phyloP scores from a whole-genome alignment of 1,140 invertebrate species.

The Anoplophora glabripennis region DNA sequence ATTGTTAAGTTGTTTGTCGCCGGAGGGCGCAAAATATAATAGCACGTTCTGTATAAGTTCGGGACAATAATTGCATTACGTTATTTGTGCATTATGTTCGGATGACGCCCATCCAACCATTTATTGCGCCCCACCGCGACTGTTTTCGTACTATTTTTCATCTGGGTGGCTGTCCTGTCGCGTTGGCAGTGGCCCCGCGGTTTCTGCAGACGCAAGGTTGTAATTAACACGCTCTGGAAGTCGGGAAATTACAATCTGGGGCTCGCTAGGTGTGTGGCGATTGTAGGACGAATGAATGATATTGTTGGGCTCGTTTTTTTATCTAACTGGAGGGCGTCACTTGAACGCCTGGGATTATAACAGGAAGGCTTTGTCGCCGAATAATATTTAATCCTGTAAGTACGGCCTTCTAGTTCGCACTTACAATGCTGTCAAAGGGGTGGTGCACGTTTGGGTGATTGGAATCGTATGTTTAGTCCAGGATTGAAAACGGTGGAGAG shows the following conservation, averaged over 20 bases:
- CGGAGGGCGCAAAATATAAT: slow-evolving; percentile 10
- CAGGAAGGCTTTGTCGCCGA: slow-evolving; percentile 6
- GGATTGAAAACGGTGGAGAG: no score
- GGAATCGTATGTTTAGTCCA: no score
- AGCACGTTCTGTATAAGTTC: slow-evolving; percentile 8
- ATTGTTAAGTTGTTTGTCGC: background rate
- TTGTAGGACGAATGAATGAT: background rate
- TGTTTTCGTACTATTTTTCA: background rate
- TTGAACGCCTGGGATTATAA: background rate
- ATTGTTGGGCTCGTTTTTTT: background rate
- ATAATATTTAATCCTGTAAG: slow-evolving; percentile 16
- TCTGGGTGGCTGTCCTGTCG: background rate
- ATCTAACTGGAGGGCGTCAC: no score
- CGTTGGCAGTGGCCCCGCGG: slow-evolving; percentile 4
- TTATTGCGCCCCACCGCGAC: slow-evolving; percentile 1
- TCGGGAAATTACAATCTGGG: slow-evolving; percentile 1
- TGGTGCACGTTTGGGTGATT: no score
- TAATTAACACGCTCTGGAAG: slow-evolving; percentile 18
- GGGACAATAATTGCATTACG: slow-evolving; percentile 17
- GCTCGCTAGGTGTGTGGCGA: background rate
- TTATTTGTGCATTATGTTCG: slow-evolving; percentile 3
- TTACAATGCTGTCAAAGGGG: background rate
- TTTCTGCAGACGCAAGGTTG: slow-evolving; percentile 1
- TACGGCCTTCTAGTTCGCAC: background rate
- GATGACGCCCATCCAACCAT: slow-evolving; percentile 9